phyloP scores from a whole-genome alignment of 2,797 vertebrate genomes.

The Ptychadena robeensis region DNA sequence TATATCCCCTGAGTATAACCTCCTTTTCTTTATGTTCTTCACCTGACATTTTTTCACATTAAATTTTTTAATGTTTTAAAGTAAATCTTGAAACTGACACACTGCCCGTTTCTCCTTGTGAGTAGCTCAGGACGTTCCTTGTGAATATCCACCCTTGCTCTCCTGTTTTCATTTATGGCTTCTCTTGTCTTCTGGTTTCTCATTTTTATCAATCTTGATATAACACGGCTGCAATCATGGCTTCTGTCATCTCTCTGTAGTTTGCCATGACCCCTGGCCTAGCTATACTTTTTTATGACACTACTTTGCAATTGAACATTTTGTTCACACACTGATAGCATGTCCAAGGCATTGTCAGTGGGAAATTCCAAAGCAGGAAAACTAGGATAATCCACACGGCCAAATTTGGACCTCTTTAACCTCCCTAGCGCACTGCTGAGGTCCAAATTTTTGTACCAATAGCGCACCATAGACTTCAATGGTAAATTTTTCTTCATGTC shows the following conservation, averaged over 20 bases:
- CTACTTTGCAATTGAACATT: neutral
- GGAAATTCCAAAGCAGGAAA: neutral
- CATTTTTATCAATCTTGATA: neutral
- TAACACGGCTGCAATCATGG: neutral
- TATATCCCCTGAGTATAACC: too few species aligned
- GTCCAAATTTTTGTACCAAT: too few species aligned
- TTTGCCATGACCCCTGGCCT: neutral
- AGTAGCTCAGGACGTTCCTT: neutral
- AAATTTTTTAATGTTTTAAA: too few species aligned
- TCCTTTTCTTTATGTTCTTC: neutral
- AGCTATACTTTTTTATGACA: too few species aligned
- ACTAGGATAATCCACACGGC: too few species aligned
- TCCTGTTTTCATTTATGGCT: neutral
- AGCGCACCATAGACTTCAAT: too few species aligned
- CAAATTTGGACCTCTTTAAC: too few species aligned
- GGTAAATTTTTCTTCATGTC: too few species aligned
- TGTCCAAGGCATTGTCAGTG: neutral
- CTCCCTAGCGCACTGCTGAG: too few species aligned
- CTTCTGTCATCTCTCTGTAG: neutral
- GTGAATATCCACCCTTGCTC: neutral
- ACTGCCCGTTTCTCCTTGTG: neutral
- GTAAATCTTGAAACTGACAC: too few species aligned
- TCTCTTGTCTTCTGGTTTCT: neutral
- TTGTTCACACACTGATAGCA: neutral
- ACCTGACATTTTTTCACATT: neutral